Evolutionary conservation across 1,140 invertebrate species (phyloP).

Genomic region (Eriocheir sinensis): DNA sequence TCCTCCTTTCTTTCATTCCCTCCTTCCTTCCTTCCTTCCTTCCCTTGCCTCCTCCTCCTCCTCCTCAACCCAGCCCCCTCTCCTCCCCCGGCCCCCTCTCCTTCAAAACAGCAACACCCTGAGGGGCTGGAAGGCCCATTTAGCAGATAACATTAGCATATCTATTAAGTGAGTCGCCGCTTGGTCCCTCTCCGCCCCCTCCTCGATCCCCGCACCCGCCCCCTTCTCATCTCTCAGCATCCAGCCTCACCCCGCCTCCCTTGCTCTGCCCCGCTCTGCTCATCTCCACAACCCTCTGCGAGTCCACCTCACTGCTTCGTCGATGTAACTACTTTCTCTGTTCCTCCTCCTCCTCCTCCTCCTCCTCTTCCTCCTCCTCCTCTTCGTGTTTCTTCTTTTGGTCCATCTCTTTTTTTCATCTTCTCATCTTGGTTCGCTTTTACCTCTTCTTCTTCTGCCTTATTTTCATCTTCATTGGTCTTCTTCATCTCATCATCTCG

Average conservation of each 20-base stretch:
- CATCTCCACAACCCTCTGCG: no score
- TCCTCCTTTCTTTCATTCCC: not conserved
- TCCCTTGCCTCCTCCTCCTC: not conserved
- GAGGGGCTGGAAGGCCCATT: slow-evolving; percentile 59
- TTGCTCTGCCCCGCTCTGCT: no score
- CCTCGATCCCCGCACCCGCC: no score
- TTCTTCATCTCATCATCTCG: not conserved
- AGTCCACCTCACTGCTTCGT: no score
- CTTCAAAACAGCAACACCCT: slow-evolving; percentile 57
- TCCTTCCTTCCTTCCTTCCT: slow-evolving; percentile 29
- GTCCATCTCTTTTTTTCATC: no score
- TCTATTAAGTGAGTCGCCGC: slow-evolving; percentile 70
- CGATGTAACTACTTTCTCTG: no score
- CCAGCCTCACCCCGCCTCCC: no score
- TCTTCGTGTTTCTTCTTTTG: not conserved
- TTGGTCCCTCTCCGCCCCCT: not conserved
- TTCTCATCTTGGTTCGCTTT: not conserved
- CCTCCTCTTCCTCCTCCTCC: no score
- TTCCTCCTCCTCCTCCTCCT: no score
- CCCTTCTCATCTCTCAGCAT: not conserved
- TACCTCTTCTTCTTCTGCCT: not conserved
- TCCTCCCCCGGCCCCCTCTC: not conserved
- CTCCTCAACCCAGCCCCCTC: not conserved
- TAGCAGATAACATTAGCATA: slow-evolving; percentile 73
- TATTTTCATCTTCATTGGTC: not conserved